Percentiles rank a stretch among this genome's conserved stretches.
phyloP scores from a whole-genome alignment of 2,113 vertebrate genomes.

The Pyrgilauda ruficollis region DNA sequence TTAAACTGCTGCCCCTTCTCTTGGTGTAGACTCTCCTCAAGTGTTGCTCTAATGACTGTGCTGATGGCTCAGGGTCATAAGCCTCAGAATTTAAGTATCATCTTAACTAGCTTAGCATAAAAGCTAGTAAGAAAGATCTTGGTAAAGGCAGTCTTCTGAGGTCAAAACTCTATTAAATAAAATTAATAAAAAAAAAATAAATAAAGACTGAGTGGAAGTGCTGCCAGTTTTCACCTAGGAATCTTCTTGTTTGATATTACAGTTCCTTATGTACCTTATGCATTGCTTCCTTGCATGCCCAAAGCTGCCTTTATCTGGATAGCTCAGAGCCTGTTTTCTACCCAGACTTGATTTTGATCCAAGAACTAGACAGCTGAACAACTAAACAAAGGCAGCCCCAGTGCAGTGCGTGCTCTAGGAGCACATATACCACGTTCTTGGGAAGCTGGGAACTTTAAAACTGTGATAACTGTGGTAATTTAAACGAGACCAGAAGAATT shows the following conservation, averaged over 20 bases:
- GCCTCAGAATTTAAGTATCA: not conserved
- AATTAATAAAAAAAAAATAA: too few relatives aligned
- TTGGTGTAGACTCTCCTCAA: not conserved
- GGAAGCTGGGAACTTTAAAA: not conserved
- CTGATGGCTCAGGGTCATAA: not conserved
- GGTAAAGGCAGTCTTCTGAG: not conserved
- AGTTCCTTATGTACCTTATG: not conserved
- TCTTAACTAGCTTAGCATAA: not conserved
- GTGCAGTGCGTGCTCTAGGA: not conserved
- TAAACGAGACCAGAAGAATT: not conserved
- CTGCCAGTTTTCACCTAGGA: not conserved
- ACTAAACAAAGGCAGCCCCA: not conserved
- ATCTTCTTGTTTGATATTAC: not conserved
- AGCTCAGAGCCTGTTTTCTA: not conserved
- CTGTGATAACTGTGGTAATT: not conserved
- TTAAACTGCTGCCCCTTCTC: not conserved
- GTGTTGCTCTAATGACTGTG: rapidly evolving
- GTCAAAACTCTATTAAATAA: not conserved
- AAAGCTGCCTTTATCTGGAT: not conserved
- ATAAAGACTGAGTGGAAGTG: not conserved
- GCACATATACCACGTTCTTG: not conserved
- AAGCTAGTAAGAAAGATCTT: not conserved
- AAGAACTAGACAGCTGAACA: not conserved
- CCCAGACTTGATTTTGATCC: not conserved
- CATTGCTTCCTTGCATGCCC: not conserved